These are phyloP conservation scores for Apteryx mantelli DNA, from an alignment of 2,113 vertebrate genomes.

Conservation along the genomic window DNA sequence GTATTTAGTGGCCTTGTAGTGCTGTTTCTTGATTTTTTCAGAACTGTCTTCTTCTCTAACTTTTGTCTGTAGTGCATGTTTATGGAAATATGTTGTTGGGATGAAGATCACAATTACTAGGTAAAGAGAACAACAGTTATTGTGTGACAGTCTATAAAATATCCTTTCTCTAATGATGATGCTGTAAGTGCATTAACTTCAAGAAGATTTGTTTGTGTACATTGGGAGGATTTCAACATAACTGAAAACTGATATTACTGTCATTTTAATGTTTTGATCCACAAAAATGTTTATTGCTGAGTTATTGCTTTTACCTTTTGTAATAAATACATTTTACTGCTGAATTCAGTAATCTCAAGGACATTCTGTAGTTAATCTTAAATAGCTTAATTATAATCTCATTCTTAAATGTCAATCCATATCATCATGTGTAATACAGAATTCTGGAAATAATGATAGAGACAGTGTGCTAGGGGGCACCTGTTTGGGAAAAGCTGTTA, in stretches of 20 bases:
- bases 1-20: not conserved
- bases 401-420: not conserved
- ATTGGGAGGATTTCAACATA: not conserved
- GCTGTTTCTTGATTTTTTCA: not conserved
- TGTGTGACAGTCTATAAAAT: not conserved
- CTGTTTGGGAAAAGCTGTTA: not conserved
- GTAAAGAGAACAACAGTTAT: not conserved
- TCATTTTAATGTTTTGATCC: not conserved
- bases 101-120: not conserved
- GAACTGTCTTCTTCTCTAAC: not conserved
- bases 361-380: not conserved
- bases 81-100: not conserved
- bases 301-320: not conserved
- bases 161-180: not conserved
- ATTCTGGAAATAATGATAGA: not conserved
- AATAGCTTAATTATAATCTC: not conserved
- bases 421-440: not conserved
- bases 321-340: not conserved
- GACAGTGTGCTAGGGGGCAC: not conserved
- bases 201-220: not conserved
- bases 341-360: not conserved
- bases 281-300: not conserved
- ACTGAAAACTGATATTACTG: not conserved
- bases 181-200: not conserved
- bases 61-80: not conserved